Evolutionary conservation across 1,140 invertebrate species (phyloP).

Genomic region (Megalonaias nervosa): DNA sequence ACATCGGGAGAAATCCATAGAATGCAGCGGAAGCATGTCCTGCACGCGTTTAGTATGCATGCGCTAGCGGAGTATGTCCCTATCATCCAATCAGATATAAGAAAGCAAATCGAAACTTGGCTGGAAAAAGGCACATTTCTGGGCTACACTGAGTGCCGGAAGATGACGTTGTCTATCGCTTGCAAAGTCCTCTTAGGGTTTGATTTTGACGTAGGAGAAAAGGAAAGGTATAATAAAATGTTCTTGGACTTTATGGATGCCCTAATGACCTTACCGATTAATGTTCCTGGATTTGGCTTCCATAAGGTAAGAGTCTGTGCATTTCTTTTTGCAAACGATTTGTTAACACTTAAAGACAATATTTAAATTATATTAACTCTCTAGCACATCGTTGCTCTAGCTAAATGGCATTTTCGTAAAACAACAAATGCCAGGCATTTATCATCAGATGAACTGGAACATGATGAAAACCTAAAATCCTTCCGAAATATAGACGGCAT

Average conservation of each 20-base stretch:
- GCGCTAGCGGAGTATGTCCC: conserved; percentile 17
- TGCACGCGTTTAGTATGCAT: conserved; percentile 23
- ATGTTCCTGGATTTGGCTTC: conserved; percentile 44
- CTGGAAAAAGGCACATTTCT: not conserved
- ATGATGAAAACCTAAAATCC: no score
- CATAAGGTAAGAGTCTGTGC: conserved; percentile 35
- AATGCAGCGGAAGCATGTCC: conserved; percentile 34
- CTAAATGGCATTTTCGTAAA: no score
- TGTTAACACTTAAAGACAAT: no score
- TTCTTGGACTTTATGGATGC: conserved; percentile 36
- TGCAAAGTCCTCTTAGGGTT: conserved; percentile 35
- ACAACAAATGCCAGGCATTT: no score
- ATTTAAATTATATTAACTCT: no score
- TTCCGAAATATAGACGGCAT: no score
- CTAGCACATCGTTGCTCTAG: no score
- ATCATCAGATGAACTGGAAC: no score
- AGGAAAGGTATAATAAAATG: conserved; percentile 16
- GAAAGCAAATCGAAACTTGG: conserved; percentile 22
- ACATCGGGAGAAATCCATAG: conserved; percentile 38
- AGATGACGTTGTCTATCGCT: conserved; percentile 25
- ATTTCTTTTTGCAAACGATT: no score
- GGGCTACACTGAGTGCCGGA: conserved; percentile 32
- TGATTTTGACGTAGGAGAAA: conserved; percentile 5
- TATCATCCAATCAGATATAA: conserved; percentile 19
- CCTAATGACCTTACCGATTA: conserved; percentile 41